Evolutionary conservation across 2,888 invertebrate species (phyloP), one percentile per base, ranked within the genome.

Genomic region (Diarsia rubi): DNA sequence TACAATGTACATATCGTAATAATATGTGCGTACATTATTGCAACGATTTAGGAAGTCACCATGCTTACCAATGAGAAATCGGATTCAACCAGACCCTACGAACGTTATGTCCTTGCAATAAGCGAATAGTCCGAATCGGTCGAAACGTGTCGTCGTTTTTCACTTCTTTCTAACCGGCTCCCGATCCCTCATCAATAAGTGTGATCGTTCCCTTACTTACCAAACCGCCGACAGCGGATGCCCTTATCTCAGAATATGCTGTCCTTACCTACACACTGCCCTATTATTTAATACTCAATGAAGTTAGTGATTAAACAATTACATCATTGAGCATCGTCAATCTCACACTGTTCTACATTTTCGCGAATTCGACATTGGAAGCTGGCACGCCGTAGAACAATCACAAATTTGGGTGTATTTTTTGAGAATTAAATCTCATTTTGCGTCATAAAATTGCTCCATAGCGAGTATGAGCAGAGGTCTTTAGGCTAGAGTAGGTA

Each of bases 321-420:
- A 78, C 24, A 67, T 64, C 67, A 82, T 47, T 65, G 67, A 67
- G 64, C 49, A 54, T 57, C 60, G 31, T 65, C 64, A 75, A 69
- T 76, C 52, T 81, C 21, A 47, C 14, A 54, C 47, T 65, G 60
- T 52, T 67, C 52, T n/a, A 70, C 19, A 57, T 37, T 75, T 52
- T 79, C 42, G 21, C 57, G 49, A 54, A 54, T 52, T 54, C 24
- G 49, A 67, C 21, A 64, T 81, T 70, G 62, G 11, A 67, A 75
- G 81, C 47, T 66, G 45, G 69, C 57, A 21, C 49, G 49, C 16
- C 27, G 6, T 19, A 44, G 44, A 59, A 3, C 24, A 0, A 49
- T 75, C 24, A 77, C 60, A 77, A 37, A 60, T 77, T 49, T 44
- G 47, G 31, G 14, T 8, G 44, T 37, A 47, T 69, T 37, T 42